These are phyloP conservation scores for Eilema griseolum DNA, from an alignment of 2,888 invertebrate genomes.

Conservation along the genomic window DNA sequence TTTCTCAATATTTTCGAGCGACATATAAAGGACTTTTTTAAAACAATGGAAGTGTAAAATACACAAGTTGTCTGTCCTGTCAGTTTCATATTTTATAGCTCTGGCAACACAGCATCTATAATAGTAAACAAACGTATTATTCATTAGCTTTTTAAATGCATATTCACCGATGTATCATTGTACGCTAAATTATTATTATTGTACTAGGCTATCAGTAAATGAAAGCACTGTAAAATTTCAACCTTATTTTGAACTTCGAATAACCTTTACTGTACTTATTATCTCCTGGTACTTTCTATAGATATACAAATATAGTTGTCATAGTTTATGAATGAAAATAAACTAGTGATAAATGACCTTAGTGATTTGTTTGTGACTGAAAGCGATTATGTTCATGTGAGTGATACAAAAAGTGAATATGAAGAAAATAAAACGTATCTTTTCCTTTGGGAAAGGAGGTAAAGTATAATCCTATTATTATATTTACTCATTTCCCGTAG, in stretches of 20 bases:
- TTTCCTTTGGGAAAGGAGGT: slow-evolving; percentile 78
- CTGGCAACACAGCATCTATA: not conserved
- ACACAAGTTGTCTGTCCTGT: too few species aligned
- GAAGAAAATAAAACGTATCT: slow-evolving; percentile 80
- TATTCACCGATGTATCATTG: not conserved
- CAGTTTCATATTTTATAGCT: not conserved
- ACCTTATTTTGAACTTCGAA: not conserved
- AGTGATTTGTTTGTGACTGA: slow-evolving; percentile 11
- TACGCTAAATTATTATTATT: not conserved
- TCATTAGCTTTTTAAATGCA: too few species aligned
- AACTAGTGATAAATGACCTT: slow-evolving; percentile 21
- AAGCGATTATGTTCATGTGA: not conserved
- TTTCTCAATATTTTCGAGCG: too few species aligned
- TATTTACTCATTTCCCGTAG: not conserved
- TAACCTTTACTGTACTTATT: not conserved
- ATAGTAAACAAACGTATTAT: not conserved
- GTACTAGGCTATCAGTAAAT: slow-evolving; percentile 10
- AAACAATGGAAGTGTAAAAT: too few species aligned
- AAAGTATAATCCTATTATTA: slow-evolving; percentile 42
- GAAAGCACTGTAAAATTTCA: slow-evolving; percentile 2
- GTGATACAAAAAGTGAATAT: slow-evolving; percentile 52
- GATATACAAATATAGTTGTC: not conserved
- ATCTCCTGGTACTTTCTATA: slow-evolving; percentile 10
- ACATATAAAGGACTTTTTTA: too few species aligned
- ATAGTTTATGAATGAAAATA: slow-evolving; percentile 11